Base-by-base conservation (phyloP, 2,797 vertebrate species). In the Numenius phaeopus region DNA sequence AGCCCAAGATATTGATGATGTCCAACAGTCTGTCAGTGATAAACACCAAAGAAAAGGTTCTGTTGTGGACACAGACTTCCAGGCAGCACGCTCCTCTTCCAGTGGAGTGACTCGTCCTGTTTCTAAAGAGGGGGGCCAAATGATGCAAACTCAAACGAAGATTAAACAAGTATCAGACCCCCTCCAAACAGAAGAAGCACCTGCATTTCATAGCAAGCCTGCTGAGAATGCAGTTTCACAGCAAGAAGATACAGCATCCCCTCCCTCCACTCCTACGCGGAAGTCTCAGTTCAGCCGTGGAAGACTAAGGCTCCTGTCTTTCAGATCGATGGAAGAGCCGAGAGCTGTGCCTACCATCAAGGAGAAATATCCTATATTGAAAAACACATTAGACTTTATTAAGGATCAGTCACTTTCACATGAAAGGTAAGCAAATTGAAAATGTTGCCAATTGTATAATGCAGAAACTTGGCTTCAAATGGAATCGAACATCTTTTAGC, bases 221-320 rank as follows among this genome's bases (percentile, higher is more conserved):
- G 98, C 89, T 32, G 99, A 99, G 84, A 98, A 96, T 44, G 50
- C 98, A 57, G 95, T 93, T 26, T 95, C 98, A 2, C 98, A 98
- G 94, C 72, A 97, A 5, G 98, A 98, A 14, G 99, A 99, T 5
- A 5, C 50, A 10, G 97, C 98, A 6, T 99, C 99, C 0, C 99
- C 99, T 22, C 99, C 99, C 23, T 98, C 99, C 32, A 98, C 98
- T 58, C 98, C 99, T 13, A 98, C 98, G 7, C 98, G 99, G 4
- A 99, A 99, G 92, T 98, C 98, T 7, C 98, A 99, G 3, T 99
- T 99, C 83, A 98, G 98, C 82, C 98, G 99, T 22, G 99, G 99
- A 7, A 98, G 99, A n/a, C 98, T 99, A 8, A 98, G 99, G 87
- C 99, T 99, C 44, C 98, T 99, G 37, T 99, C 99, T 13, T 99